Evolutionary conservation across 2,888 invertebrate genomes (phyloP).

Genomic region (Eutolmus rufibarbis): DNA sequence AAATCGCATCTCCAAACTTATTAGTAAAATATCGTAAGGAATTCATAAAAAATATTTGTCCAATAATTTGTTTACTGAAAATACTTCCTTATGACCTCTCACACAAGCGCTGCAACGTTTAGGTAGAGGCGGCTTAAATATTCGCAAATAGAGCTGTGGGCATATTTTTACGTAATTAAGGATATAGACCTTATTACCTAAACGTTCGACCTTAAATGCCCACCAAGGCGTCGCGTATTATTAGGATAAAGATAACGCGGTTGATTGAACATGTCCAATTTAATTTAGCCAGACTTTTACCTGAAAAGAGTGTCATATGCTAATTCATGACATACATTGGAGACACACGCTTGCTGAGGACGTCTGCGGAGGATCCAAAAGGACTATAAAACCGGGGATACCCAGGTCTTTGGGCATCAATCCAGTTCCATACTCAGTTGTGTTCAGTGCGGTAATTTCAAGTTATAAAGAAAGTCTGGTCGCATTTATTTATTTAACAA

Average conservation of each 20-base stretch:
- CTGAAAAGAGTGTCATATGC: slow-evolving; percentile 36
- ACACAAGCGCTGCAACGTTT: neutral
- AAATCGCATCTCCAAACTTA: neutral
- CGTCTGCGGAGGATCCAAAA: neutral
- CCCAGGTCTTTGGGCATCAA: neutral
- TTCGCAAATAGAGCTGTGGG: neutral
- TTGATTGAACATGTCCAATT: slow-evolving; percentile 4
- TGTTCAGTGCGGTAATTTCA: neutral
- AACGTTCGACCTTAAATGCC: slow-evolving; percentile 17
- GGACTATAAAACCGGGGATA: slow-evolving; percentile 21
- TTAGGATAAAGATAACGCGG: neutral
- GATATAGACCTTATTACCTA: slow-evolving; percentile 3
- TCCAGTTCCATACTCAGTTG: slow-evolving; percentile 17
- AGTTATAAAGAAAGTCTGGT: neutral
- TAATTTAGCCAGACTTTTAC: slow-evolving; percentile 4
- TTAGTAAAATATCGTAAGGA: neutral
- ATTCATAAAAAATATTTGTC: neutral
- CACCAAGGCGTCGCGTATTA: neutral
- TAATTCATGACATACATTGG: slow-evolving; percentile 33
- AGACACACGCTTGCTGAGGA: neutral
- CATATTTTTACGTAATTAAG: neutral
- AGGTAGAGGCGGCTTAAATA: neutral
- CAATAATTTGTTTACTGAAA: neutral
- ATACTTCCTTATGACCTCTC: neutral
- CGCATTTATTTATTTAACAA: neutral